Evolutionary conservation across 2,888 invertebrate species (phyloP).

Genomic region (Zootermopsis nevadensis): DNA sequence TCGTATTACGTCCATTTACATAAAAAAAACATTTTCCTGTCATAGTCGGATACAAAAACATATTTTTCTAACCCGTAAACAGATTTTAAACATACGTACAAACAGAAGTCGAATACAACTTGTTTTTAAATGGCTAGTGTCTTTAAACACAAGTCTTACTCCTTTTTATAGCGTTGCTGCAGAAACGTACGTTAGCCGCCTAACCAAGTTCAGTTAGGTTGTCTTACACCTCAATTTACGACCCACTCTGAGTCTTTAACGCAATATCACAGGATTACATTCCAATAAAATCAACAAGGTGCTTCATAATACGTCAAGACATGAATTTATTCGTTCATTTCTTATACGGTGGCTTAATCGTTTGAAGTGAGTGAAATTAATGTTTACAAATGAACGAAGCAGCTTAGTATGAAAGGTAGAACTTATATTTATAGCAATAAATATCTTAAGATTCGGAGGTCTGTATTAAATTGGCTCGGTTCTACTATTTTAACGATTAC

Average conservation of each 20-base stretch:
- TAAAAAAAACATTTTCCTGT: no score
- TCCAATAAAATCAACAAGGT: neutral
- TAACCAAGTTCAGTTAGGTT: neutral
- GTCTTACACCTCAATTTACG: neutral
- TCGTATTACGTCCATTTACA: no score
- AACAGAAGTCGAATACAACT: neutral
- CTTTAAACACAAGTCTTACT: neutral
- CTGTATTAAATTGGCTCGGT: neutral
- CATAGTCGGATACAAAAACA: no score
- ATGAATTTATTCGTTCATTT: neutral
- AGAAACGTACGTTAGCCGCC: neutral
- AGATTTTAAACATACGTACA: neutral
- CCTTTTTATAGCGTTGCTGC: neutral
- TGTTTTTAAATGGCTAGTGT: neutral
- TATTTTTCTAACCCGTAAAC: neutral
- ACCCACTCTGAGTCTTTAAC: neutral
- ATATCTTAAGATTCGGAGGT: neutral
- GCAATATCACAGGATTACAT: neutral
- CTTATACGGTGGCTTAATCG: neutral
- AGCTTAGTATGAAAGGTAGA: neutral
- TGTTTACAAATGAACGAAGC: neutral
- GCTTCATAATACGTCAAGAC: neutral
- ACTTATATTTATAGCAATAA: neutral
- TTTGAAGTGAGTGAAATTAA: neutral
- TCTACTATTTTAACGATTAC: no score